phyloP scores from a whole-genome alignment of 2,797 vertebrate species.

The Pseudochirops corinnae region DNA sequence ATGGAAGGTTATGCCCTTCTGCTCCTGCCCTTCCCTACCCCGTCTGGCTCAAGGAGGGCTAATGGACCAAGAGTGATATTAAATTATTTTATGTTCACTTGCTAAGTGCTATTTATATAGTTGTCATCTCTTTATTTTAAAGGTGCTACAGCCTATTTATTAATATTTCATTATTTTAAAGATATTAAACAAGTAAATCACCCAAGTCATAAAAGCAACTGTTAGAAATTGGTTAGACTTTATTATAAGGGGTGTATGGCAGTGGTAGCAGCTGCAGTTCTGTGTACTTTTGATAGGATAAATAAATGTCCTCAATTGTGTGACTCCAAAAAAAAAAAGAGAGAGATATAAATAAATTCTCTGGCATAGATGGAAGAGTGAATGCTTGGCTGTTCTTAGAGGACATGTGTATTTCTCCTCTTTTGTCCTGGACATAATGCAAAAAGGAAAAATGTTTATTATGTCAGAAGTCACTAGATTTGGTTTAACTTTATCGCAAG shows the following conservation, averaged over 20 bases:
- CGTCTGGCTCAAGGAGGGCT: neutral
- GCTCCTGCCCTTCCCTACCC: neutral
- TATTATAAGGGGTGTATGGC: neutral
- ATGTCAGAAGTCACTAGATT: constrained; percentile 41
- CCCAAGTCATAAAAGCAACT: constrained; percentile 6
- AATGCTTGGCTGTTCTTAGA: neutral
- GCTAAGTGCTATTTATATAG: constrained; percentile 4
- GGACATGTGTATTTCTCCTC: neutral
- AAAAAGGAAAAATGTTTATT: constrained; percentile 9
- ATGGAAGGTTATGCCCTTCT: neutral
- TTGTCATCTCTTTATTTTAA: constrained; percentile 44
- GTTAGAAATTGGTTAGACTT: neutral
- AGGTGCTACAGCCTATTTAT: neutral
- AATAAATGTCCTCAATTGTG: neutral
- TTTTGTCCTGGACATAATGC: neutral
- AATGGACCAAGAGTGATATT: constrained; percentile 11
- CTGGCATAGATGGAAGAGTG: neutral
- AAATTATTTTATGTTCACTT: constrained; percentile 12
- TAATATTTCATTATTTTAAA: constrained; percentile 46
- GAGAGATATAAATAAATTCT: neutral
- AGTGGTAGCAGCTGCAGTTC: neutral
- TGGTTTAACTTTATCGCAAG: constrained; percentile 53
- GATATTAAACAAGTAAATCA: constrained; percentile 12
- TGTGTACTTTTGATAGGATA: neutral
- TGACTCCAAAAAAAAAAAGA: neutral